A percentile compares a stretch with the other conserved stretches of the same genome.
Evolutionary conservation across 2,113 vertebrate genomes (phyloP).

Genomic region (Tachysurus vachellii): DNA sequence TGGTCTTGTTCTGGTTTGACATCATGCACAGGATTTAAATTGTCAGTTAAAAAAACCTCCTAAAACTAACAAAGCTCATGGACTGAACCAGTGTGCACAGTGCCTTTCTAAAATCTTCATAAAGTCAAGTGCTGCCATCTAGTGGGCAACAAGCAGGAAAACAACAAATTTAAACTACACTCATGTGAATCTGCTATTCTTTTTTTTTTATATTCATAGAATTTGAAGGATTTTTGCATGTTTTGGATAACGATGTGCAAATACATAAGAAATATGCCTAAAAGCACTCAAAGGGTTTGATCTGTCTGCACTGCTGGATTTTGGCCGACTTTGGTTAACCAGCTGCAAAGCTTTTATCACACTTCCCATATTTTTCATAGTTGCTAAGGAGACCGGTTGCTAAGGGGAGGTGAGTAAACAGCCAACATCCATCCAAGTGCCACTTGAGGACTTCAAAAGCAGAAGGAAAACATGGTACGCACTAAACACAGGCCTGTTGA

Average conservation of each 20-base stretch:
- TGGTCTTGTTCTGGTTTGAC: background rate
- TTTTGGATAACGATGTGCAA: background rate
- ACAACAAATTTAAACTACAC: background rate
- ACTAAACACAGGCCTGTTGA: slow-evolving; percentile 13
- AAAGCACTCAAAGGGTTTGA: background rate
- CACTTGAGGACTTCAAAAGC: slow-evolving; percentile 48
- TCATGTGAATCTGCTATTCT: background rate
- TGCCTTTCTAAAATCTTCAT: background rate
- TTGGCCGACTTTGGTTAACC: slow-evolving; percentile 28
- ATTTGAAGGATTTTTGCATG: background rate
- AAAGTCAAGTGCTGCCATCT: slow-evolving; percentile 63
- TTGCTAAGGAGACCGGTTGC: slow-evolving; percentile 58
- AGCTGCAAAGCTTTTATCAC: slow-evolving; percentile 34
- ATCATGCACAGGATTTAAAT: too few relatives aligned
- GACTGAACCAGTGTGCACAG: background rate
- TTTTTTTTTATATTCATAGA: too few relatives aligned
- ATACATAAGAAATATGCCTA: background rate
- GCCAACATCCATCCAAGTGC: slow-evolving; percentile 43
- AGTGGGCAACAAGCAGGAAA: background rate
- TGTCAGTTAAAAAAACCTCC: background rate
- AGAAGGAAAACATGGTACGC: slow-evolving; percentile 33
- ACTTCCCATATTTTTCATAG: slow-evolving; percentile 32
- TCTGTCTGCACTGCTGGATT: background rate
- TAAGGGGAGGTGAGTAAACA: slow-evolving; percentile 48
- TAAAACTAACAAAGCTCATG: background rate